Percentiles rank a stretch among this genome's conserved stretches.
phyloP scores from a whole-genome alignment of 2,797 vertebrate species.

The Malurus leucopterus region DNA sequence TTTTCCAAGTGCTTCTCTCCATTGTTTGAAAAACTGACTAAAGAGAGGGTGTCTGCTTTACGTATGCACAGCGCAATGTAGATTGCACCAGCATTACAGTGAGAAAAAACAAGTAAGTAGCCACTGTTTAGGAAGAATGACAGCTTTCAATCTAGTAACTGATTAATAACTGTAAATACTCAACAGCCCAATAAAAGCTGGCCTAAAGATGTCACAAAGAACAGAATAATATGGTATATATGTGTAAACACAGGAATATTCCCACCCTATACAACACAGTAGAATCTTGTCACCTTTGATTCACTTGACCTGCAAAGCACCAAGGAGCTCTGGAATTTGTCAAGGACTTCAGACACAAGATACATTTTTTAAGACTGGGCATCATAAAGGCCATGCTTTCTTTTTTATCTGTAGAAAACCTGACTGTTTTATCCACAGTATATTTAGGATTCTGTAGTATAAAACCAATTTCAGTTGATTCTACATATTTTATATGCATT shows the following conservation, averaged over 20 bases:
- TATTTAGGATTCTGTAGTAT: not conserved
- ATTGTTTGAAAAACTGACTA: not conserved
- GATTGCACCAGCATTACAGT: not conserved
- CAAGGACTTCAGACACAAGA: not conserved
- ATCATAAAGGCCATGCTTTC: not conserved
- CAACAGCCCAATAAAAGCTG: not conserved
- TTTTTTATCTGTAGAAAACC: not conserved
- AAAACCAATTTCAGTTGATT: not conserved
- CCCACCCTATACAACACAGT: not conserved
- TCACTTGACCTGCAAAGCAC: not conserved
- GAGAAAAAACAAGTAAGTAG: not conserved
- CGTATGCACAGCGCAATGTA: not conserved
- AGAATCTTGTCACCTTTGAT: not conserved
- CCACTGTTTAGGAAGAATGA: not conserved
- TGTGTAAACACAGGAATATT: not conserved
- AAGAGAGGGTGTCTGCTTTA: not conserved
- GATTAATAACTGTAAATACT: not conserved
- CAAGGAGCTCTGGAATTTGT: not conserved
- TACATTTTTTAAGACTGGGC: accelerated
- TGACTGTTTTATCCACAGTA: not conserved
- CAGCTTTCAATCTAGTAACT: not conserved
- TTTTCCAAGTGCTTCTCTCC: not conserved
- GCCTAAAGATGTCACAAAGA: not conserved
- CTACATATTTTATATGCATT: not conserved
- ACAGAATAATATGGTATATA: not conserved